Evolutionary conservation across 2,797 vertebrate species (phyloP), one percentile per base, ranked within the genome.

Genomic region (Manis crassicaudata): DNA sequence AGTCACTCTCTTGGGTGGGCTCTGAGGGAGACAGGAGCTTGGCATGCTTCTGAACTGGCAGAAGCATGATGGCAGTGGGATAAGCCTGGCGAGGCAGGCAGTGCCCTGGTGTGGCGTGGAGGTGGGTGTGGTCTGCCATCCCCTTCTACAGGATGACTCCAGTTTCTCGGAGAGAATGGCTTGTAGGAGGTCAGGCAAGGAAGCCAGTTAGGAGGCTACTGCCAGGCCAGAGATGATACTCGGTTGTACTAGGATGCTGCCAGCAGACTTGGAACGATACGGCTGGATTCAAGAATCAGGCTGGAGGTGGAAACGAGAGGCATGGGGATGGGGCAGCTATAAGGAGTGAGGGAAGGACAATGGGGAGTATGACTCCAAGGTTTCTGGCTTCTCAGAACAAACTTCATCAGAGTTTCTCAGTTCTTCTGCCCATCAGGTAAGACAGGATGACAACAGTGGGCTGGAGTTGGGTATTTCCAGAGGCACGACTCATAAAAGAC

Each of bases 21-120:
- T 89, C 67, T 2, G 29, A 75, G 43, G n/a, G 67, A 84, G 43
- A 58, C 52, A 9, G 32, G 65, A 62, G 52, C n/a, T n/a, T 40
- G 37, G 40, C 3, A 8, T 14, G 8, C 3, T 27, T 43, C 40
- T 2, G 40, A 37, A 21, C 12, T 11, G 35, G 67, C 32, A 92
- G 62, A 50, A 54, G 32, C 18, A 8, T 21, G 62, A 37, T 16
- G 23, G 50, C 10, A 20, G 0, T 5, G 50, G 50, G 27, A 8
- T 18, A n/a, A 63, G 9, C 21, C 56, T 37, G 23, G 35, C 2
- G 7, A 68, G 37, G 68, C 2, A 3, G 32, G 67, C 3, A 29
- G 88, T 37, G 60, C 37, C 58, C 67, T 20, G 50, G 27, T 0
- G 0, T 9, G 27, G 70, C 6, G 29, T 29, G 6, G 58, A 18